Conservation (phyloP, 1,140 invertebrate species). For the Trichonephila clavipes region DNA sequence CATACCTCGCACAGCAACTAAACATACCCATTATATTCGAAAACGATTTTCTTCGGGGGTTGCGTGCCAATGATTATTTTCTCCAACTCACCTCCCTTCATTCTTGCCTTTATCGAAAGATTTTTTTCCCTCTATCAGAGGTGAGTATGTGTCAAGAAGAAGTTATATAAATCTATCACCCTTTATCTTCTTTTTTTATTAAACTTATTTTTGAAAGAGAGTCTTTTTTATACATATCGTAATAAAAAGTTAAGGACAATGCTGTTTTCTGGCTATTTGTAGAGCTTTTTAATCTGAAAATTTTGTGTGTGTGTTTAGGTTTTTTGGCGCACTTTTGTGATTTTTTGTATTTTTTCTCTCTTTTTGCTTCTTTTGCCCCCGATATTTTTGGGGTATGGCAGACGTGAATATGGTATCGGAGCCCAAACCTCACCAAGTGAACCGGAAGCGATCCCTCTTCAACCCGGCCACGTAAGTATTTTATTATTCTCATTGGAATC, state of each 20-base stretch:
- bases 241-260: background rate
- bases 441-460: constrained; percentile 85
- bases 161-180: background rate
- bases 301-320: constrained; percentile 48
- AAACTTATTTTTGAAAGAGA: background rate
- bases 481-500: background rate
- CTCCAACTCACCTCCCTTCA: background rate
- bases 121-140: background rate
- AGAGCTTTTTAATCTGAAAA: constrained; percentile 53
- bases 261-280: background rate
- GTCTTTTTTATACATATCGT: background rate
- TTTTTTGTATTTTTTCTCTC: constrained; percentile 79
- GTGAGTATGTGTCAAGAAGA: background rate
- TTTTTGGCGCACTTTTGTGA: constrained; percentile 78
- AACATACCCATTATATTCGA: background rate
- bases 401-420: constrained; percentile 92
- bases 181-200: background rate
- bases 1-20: background rate
- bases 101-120: background rate
- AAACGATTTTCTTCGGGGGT: background rate
- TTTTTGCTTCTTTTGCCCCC: constrained; percentile 46
- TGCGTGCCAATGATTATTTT: background rate
- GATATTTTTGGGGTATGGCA: constrained; percentile 79
- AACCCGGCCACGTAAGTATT: constrained; percentile 59
- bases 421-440: constrained; percentile 90